These are phyloP conservation scores for Cantharis lateralis DNA, from an alignment of 2,888 invertebrate species.

Conservation along the genomic window DNA sequence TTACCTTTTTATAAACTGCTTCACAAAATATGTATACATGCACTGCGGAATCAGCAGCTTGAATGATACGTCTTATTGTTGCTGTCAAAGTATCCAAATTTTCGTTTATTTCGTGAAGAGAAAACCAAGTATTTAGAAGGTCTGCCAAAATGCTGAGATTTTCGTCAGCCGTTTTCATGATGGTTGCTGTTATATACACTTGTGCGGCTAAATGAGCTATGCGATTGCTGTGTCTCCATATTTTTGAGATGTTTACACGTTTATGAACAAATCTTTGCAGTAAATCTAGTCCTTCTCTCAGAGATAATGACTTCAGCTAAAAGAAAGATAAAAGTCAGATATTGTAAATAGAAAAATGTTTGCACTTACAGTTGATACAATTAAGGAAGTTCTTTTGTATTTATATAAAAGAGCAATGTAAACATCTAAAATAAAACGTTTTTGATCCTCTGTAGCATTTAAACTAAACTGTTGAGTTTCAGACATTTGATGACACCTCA, in stretches of 20 bases:
- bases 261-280: slow-evolving; percentile 58
- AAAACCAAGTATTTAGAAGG: slow-evolving; percentile 53
- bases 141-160: slow-evolving; percentile 46
- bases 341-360: slow-evolving; percentile 12
- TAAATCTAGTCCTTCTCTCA: slow-evolving; percentile 61
- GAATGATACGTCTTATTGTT: slow-evolving; percentile 52
- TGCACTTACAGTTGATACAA: slow-evolving; percentile 27
- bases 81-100: slow-evolving; percentile 43
- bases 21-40: slow-evolving; percentile 72
- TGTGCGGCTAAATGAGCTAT: slow-evolving; percentile 62
- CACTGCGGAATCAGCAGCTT: slow-evolving; percentile 65
- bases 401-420: slow-evolving; percentile 62
- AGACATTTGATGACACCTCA: slow-evolving; percentile 51
- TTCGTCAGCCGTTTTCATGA: slow-evolving; percentile 58
- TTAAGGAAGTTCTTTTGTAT: slow-evolving; percentile 29
- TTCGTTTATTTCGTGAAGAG: slow-evolving; percentile 44
- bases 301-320: slow-evolving; percentile 61
- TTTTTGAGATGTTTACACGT: slow-evolving; percentile 58
- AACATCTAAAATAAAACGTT: slow-evolving; percentile 64
- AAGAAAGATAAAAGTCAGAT: slow-evolving; percentile 32
- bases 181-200: slow-evolving; percentile 61
- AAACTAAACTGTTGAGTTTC: slow-evolving; percentile 48
- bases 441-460: slow-evolving; percentile 57
- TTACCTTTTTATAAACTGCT: slow-evolving; percentile 53
- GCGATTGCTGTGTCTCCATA: slow-evolving; percentile 62